phyloP scores from a whole-genome alignment of 92 coral and sea anemone genomes.

The Phenganax stokvisi region DNA sequence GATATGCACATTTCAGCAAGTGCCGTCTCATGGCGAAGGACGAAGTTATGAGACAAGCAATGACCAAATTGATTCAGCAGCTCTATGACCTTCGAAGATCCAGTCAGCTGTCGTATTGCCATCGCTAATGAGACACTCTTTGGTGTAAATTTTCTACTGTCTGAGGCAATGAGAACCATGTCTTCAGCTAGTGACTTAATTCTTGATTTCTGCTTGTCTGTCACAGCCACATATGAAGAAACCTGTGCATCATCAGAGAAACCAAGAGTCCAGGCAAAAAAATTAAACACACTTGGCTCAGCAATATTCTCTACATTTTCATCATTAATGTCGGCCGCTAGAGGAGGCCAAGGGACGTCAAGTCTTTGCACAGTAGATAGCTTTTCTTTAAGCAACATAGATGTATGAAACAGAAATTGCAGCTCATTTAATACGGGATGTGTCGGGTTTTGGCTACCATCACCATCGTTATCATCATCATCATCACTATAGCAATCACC shows the following conservation, averaged over 20 bases:
- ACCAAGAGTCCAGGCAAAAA: slow-evolving; percentile 12
- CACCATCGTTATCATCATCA: neutral
- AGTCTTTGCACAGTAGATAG: too few relatives aligned
- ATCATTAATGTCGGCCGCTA: too few relatives aligned
- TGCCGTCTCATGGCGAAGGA: slow-evolving; percentile 20
- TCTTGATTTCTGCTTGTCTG: neutral
- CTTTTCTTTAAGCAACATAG: neutral
- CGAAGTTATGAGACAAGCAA: slow-evolving; percentile 4
- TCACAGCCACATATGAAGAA: neutral
- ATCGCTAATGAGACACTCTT: slow-evolving; percentile 6
- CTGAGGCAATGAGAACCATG: neutral
- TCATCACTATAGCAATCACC: neutral
- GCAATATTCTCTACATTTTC: neutral
- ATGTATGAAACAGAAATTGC: neutral
- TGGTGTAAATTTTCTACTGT: slow-evolving; percentile 10
- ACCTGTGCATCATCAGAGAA: slow-evolving; percentile 8
- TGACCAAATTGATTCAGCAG: slow-evolving; percentile 16
- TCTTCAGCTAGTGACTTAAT: slow-evolving; percentile 2
- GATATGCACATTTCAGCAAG: slow-evolving; percentile 1
- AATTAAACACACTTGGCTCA: neutral
- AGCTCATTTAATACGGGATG: neutral
- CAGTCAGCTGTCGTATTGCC: slow-evolving; percentile 17
- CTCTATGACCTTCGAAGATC: neutral
- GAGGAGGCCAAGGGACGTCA: too few relatives aligned
- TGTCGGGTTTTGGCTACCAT: neutral